Percentiles rank a stretch among this genome's conserved stretches.
phyloP scores from a whole-genome alignment of 1,140 invertebrate species.

The Drosophila orena region DNA sequence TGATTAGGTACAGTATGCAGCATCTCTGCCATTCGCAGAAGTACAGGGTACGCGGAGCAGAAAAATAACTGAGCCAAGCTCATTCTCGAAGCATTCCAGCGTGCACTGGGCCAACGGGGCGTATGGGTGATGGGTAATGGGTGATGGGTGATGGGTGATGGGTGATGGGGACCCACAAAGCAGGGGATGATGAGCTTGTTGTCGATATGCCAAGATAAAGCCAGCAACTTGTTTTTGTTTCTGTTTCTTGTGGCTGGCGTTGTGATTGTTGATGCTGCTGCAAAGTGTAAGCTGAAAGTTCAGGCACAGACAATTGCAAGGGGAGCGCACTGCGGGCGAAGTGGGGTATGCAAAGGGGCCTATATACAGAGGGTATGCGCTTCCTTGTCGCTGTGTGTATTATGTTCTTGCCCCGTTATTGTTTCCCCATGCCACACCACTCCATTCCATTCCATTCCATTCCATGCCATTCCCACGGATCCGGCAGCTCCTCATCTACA shows the following conservation, averaged over 20 bases:
- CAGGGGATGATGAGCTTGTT: constrained; percentile 27
- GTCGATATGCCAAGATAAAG: constrained; percentile 60
- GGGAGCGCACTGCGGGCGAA: background rate
- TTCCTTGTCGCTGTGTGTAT: constrained; percentile 29
- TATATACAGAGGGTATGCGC: background rate
- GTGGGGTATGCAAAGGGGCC: background rate
- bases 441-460: too few species aligned
- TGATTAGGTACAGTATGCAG: background rate
- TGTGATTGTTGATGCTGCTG: constrained; percentile 16
- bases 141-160: constrained; percentile 2
- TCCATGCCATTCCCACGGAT: constrained; percentile 9
- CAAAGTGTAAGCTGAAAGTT: constrained; percentile 28
- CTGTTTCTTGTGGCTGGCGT: constrained; percentile 8
- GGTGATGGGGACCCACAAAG: constrained; percentile 8
- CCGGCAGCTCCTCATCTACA: constrained; percentile 66
- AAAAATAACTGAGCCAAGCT: constrained; percentile 37
- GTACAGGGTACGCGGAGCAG: background rate
- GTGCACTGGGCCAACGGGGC: constrained; percentile 25
- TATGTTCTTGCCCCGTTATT: constrained; percentile 46
- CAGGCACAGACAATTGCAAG: constrained; percentile 44
- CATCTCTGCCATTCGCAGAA: background rate
- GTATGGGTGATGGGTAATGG: constrained; percentile 8
- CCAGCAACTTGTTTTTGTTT: constrained; percentile 36
- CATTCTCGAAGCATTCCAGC: constrained; percentile 40
- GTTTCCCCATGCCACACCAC: constrained; percentile 24